A percentile compares a stretch with the other conserved stretches of the same genome.
phyloP scores from a whole-genome alignment of 1,140 invertebrate species.

The Ceratina calcarata region DNA sequence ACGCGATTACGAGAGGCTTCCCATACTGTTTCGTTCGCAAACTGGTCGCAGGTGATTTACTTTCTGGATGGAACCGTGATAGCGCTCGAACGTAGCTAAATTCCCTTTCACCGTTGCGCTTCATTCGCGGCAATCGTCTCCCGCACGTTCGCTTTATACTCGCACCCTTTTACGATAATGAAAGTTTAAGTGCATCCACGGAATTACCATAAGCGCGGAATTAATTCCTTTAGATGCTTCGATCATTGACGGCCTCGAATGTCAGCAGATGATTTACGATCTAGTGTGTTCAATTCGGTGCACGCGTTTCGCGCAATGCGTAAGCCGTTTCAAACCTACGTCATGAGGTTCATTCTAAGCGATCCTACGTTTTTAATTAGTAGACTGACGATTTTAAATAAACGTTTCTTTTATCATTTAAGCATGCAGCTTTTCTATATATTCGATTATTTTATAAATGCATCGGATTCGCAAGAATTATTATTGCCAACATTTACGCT shows the following conservation, averaged over 20 bases:
- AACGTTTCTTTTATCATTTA: too few relatives aligned
- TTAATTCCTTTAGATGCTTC: background rate
- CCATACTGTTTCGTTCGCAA: background rate
- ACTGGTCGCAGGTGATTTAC: background rate
- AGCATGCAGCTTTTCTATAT: too few relatives aligned
- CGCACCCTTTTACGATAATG: constrained; percentile 19
- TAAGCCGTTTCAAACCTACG: background rate
- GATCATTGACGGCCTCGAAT: background rate
- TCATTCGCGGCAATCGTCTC: background rate
- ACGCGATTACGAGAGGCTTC: background rate
- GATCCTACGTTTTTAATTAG: too few relatives aligned
- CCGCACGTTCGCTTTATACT: background rate
- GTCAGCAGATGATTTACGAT: background rate
- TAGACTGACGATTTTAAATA: too few relatives aligned
- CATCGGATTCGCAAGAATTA: too few relatives aligned
- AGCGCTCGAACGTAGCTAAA: background rate
- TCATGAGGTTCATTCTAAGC: background rate
- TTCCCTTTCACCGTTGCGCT: constrained; percentile 9
- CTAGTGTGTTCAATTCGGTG: background rate
- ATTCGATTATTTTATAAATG: too few relatives aligned
- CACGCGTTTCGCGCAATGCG: constrained; percentile 20
- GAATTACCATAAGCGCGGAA: background rate
- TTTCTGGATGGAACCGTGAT: background rate
- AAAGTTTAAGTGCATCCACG: background rate
- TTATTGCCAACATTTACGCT: too few relatives aligned